Evolutionary conservation across 2,797 vertebrate species (phyloP), one percentile per base, ranked within the genome.

Genomic region (Delichon dasypus): DNA sequence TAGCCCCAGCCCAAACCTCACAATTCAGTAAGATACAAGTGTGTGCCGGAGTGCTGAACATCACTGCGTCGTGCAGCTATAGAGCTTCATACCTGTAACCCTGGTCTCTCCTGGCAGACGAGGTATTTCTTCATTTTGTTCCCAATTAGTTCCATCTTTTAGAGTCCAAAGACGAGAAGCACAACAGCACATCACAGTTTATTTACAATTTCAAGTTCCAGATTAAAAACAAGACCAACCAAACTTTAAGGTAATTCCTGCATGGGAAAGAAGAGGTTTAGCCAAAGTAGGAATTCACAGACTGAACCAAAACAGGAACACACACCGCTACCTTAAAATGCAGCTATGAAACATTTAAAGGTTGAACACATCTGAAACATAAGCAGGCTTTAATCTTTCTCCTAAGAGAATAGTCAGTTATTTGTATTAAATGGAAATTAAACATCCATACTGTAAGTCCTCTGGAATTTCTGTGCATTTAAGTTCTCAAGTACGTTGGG

Each of bases 81-180:
- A 3, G 0, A 74, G 47, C 15, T 61, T 47, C 93, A 97, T 97
- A 99, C 99, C 99, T 93, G 98, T 99, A 71, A 99, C 98, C 96
- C 98, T 97, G 42, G 98, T 98, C 96, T 99, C 99, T 93, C 99
- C 99, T 10, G 99, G 98, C 76, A 99, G 97, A 80, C 98, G 96
- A 94, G 98, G 97, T 93, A 99, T 97, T 77, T 98, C 98, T 74
- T 98, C 98, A 77, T 98, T 97, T 72, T 98, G 97, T 87, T 99
- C 99, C 98, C 98, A 98, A 96, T 98, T 98, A 67, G 98, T 94
- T 94, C 98, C 98, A 97, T 99, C 99, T 96, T 98, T 98, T 88
- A 98, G 97, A 48, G 96, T 93, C 99, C 99, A 88, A 74, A 96
- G 89, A 95, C 95, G 85, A 90, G 42, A 86, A 82, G 50, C 42